Evolutionary conservation across 2,797 vertebrate genomes (phyloP).

Genomic region (Aeoliscus strigatus): DNA sequence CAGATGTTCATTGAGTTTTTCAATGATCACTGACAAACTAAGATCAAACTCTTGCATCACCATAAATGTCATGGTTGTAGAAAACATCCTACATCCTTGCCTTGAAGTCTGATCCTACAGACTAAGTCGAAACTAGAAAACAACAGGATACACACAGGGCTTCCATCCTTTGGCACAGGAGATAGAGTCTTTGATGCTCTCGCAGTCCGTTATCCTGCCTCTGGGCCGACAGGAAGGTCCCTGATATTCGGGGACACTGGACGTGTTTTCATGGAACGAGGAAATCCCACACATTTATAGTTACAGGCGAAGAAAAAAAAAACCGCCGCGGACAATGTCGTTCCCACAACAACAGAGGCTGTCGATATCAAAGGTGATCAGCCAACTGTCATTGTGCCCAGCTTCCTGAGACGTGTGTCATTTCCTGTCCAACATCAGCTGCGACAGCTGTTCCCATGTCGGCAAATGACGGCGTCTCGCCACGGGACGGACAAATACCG

Average conservation of each 20-base stretch:
- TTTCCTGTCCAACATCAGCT: slow-evolving; percentile 55
- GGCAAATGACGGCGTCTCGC: no score
- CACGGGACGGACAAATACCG: no score
- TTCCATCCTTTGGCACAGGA: neutral
- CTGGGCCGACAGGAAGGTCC: slow-evolving; percentile 19
- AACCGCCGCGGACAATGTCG: slow-evolving; percentile 42
- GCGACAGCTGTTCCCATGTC: slow-evolving; percentile 47
- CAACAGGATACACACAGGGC: no score
- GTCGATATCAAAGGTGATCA: slow-evolving; percentile 58
- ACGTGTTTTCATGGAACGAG: slow-evolving; percentile 57
- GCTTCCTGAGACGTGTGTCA: slow-evolving; percentile 61
- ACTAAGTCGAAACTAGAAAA: slow-evolving; percentile 7
- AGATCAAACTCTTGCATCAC: no score
- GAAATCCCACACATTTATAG: slow-evolving; percentile 60
- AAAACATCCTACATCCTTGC: no score
- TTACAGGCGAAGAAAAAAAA: slow-evolving; percentile 3
- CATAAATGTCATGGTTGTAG: no score
- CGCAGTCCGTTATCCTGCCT: slow-evolving; percentile 32
- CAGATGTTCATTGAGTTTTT: no score
- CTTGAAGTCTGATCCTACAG: slow-evolving; percentile 3
- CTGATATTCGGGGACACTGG: slow-evolving; percentile 13
- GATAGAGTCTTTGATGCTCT: slow-evolving; percentile 11
- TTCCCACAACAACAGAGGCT: slow-evolving; percentile 55
- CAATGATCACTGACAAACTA: no score
- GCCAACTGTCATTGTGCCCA: slow-evolving; percentile 63